Percentiles rank a stretch among this genome's conserved stretches.
These are phyloP conservation scores for Stichopus chloronotus DNA, from an alignment of 35 echinoderm and acorn worm genomes.

Conservation along the genomic window DNA sequence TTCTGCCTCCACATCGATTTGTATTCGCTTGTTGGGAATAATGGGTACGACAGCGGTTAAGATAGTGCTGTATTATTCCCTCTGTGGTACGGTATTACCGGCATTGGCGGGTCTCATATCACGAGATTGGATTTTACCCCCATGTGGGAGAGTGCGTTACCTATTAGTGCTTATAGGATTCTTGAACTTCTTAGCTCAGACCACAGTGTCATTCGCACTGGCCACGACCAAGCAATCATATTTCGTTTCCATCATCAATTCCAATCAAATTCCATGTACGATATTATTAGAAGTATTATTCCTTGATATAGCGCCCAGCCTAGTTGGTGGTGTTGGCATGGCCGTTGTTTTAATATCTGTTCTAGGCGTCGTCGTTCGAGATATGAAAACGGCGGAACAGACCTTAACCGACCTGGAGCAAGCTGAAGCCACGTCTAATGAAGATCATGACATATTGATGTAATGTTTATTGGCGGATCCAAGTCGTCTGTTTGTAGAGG, in stretches of 20 bases:
- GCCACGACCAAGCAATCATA: constrained; percentile 2
- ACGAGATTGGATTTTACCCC: constrained; percentile 6
- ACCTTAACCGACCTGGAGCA: background rate
- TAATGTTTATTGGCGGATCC: no score
- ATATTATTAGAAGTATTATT: constrained; percentile 15
- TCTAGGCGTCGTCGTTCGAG: constrained; percentile 23
- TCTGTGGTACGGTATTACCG: constrained; percentile 13
- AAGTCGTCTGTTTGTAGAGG: no score
- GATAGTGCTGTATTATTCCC: constrained; percentile 21
- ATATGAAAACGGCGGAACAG: background rate
- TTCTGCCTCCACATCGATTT: background rate
- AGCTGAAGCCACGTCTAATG: no score
- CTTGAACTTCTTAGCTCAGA: constrained; percentile 20
- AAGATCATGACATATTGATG: no score
- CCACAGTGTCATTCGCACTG: background rate
- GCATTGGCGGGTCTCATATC: background rate
- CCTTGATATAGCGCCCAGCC: background rate
- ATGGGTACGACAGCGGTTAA: constrained; percentile 28
- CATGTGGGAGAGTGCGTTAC: background rate
- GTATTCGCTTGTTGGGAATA: constrained; percentile 10
- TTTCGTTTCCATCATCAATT: constrained; percentile 36
- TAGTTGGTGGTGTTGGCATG: background rate
- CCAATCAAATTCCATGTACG: constrained; percentile 1
- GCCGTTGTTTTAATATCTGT: background rate
- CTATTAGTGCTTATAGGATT: constrained; percentile 18